Conservation (phyloP, 2,797 vertebrate genomes). For the Smutsia gigantea region DNA sequence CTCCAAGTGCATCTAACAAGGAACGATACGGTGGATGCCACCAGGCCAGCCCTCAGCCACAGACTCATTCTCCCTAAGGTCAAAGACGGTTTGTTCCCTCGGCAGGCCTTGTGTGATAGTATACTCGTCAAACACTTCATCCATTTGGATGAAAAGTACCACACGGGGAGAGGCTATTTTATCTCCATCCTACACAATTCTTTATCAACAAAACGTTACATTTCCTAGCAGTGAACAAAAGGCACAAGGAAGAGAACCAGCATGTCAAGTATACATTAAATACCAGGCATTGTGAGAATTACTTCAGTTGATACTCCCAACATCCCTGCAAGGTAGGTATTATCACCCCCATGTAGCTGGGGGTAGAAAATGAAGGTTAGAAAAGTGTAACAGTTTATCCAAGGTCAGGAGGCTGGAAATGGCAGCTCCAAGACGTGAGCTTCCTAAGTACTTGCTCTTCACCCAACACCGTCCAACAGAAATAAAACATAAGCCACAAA, state of each 20-base stretch:
- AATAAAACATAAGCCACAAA: constrained; percentile 44
- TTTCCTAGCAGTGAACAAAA: constrained; percentile 30
- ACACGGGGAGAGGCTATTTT: not conserved
- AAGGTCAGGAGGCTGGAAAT: constrained; percentile 39
- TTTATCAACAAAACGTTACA: not conserved
- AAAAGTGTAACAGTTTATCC: constrained; percentile 5
- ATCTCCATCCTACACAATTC: not conserved
- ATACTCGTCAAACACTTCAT: not conserved
- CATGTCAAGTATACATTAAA: not conserved
- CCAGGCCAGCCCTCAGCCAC: not conserved
- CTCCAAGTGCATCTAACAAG: not conserved
- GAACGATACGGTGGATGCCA: not conserved
- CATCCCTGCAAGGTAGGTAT: not conserved
- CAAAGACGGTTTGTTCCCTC: not conserved
- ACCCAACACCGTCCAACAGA: not conserved
- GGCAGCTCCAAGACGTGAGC: constrained; percentile 6
- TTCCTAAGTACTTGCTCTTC: not conserved
- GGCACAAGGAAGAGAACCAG: not conserved
- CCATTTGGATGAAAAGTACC: not conserved
- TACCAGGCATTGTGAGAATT: not conserved
- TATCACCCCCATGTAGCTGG: not conserved
- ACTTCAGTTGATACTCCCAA: not conserved
- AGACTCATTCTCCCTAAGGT: not conserved
- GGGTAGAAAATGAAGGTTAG: not conserved
- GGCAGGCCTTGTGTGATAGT: not conserved